Evolutionary conservation across 2,113 vertebrate species (phyloP).

Genomic region (Brienomyrus longianalis): DNA sequence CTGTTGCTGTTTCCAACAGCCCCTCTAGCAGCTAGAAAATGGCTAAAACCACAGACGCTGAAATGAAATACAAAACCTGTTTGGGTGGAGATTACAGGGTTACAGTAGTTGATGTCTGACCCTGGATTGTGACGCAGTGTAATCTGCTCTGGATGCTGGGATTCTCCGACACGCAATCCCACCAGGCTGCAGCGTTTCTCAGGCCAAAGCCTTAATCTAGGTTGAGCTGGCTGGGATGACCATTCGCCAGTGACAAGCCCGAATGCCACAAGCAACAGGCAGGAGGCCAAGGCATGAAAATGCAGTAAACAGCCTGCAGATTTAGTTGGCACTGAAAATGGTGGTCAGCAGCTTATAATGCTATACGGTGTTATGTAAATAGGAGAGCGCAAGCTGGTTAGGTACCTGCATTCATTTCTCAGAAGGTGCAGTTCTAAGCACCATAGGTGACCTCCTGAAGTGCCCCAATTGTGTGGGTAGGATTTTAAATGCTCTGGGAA

Average conservation of each 20-base stretch:
- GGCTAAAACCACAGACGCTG: not conserved
- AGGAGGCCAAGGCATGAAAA: not conserved
- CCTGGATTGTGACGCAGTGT: slow-evolving; percentile 28
- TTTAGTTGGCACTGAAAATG: not conserved
- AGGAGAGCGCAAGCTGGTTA: not conserved
- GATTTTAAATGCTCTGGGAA: not conserved
- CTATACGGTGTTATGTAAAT: not conserved
- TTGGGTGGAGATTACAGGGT: not conserved
- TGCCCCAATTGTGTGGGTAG: not conserved
- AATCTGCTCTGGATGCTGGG: slow-evolving; percentile 40
- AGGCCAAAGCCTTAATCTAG: slow-evolving; percentile 35
- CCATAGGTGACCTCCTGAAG: not conserved
- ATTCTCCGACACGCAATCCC: slow-evolving; percentile 27
- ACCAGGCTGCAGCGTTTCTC: not conserved
- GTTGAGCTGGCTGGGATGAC: not conserved
- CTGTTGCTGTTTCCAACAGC: not conserved
- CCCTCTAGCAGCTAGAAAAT: not conserved
- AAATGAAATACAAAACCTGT: not conserved
- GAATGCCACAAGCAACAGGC: not conserved
- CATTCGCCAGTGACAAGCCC: not conserved
- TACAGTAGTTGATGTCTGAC: slow-evolving; percentile 26
- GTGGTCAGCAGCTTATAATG: not conserved
- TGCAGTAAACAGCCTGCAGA: not conserved
- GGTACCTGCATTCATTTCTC: not conserved
- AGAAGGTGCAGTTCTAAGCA: not conserved